Conservation (phyloP, 2,888 invertebrate species). For the Masnerella sp. region DNA sequence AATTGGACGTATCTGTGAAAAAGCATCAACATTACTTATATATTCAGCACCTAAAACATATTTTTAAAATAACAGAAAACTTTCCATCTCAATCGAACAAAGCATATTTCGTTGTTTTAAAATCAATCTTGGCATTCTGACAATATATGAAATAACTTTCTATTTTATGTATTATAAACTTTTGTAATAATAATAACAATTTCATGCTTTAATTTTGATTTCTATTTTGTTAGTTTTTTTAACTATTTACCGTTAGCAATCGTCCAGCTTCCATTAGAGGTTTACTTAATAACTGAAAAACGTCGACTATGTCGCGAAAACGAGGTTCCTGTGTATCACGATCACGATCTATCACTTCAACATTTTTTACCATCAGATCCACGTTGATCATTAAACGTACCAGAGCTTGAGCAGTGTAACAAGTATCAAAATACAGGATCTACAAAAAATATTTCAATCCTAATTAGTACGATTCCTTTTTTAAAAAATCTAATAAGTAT, state of each 20-base stretch:
- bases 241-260: slow-evolving; percentile 74
- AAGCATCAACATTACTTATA: neutral
- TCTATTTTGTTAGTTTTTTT: no score
- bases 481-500: no score
- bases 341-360: slow-evolving; percentile 78
- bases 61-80: no score
- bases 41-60: no score
- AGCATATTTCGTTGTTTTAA: no score
- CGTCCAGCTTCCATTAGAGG: slow-evolving; percentile 79
- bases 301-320: slow-evolving; percentile 85
- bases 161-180: no score
- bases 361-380: slow-evolving; percentile 83
- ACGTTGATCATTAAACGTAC: slow-evolving; percentile 90
- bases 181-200: no score
- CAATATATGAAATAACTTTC: no score
- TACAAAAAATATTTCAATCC: slow-evolving; percentile 55
- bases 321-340: slow-evolving; percentile 80
- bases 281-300: slow-evolving; percentile 83
- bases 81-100: no score
- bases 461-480: no score
- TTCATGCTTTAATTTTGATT: no score
- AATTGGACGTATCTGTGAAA: slow-evolving; percentile 82
- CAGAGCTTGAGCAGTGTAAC: slow-evolving; percentile 91
- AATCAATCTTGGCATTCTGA: no score
- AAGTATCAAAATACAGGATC: slow-evolving; percentile 86